These are phyloP conservation scores for Ceyx melanurus DNA, from an alignment of 2,113 vertebrate genomes.

Conservation along the genomic window DNA sequence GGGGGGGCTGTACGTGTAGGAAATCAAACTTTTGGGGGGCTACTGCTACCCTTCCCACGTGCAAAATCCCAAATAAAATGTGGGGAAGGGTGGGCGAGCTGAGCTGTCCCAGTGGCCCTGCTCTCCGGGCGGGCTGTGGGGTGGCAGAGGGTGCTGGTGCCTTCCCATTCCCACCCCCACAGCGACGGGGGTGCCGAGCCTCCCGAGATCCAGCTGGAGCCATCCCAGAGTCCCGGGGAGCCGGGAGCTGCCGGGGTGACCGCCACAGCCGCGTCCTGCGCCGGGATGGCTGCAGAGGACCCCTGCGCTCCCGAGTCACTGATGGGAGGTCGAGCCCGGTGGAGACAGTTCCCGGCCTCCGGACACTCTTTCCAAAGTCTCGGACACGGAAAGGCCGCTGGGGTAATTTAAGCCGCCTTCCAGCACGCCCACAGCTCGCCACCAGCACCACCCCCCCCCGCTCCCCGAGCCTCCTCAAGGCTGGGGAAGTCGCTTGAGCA, in stretches of 20 bases:
- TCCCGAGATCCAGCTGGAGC: neutral
- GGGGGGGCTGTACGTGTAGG: neutral
- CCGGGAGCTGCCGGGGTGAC: neutral
- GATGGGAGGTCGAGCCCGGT: neutral
- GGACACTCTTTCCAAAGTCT: neutral
- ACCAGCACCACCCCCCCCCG: neutral
- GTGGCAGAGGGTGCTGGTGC: neutral
- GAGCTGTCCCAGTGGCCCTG: accelerated
- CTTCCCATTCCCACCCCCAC: neutral
- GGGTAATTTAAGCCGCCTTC: neutral
- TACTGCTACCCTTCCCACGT: neutral
- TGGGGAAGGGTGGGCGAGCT: accelerated
- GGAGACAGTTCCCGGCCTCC: neutral
- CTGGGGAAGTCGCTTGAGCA: neutral
- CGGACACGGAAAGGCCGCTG: neutral
- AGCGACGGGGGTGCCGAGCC: neutral
- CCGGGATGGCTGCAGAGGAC: neutral
- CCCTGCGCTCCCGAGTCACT: accelerated
- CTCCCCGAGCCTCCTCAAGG: neutral
- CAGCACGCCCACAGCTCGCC: neutral
- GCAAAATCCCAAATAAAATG: accelerated
- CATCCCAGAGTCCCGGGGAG: neutral
- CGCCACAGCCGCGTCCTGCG: accelerated
- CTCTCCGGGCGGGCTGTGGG: neutral
- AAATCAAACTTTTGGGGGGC: slow-evolving; percentile 13